Evolutionary conservation across 2,113 vertebrate species (phyloP).

Genomic region (Salvelinus namaycush): DNA sequence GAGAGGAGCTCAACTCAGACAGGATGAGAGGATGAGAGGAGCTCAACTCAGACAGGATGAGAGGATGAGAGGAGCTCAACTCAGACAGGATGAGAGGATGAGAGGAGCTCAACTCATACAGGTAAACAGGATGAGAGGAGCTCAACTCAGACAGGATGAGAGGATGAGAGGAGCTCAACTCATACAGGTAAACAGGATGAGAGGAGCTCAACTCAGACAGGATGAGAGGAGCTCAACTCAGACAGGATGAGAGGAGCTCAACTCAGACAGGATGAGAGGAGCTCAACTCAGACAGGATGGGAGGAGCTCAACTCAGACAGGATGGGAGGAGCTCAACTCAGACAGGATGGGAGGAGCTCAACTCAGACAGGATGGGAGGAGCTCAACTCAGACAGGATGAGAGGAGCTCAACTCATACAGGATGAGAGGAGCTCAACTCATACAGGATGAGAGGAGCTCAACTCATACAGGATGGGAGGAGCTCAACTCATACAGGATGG

Average conservation of each 20-base stretch:
- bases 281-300: constrained; percentile 16
- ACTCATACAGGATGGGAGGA: too few relatives aligned
- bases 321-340: constrained; percentile 15
- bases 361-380: too few relatives aligned
- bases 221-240: too few relatives aligned
- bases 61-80: constrained; percentile 24
- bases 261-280: constrained; percentile 6
- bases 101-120: too few relatives aligned
- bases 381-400: constrained; percentile 16
- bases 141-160: too few relatives aligned
- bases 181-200: constrained; percentile 38
- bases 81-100: too few relatives aligned
- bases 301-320: constrained; percentile 14
- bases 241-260: background rate
- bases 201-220: background rate
- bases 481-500: too few relatives aligned
- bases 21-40: background rate
- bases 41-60: constrained; percentile 6
- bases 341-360: too few relatives aligned
- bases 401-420: background rate
- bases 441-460: constrained; percentile 27
- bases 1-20: too few relatives aligned
- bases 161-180: background rate
- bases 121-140: too few relatives aligned
- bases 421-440: constrained; percentile 11